Conservation (phyloP, 1,140 invertebrate species). For the Drosophila carrolli region DNA sequence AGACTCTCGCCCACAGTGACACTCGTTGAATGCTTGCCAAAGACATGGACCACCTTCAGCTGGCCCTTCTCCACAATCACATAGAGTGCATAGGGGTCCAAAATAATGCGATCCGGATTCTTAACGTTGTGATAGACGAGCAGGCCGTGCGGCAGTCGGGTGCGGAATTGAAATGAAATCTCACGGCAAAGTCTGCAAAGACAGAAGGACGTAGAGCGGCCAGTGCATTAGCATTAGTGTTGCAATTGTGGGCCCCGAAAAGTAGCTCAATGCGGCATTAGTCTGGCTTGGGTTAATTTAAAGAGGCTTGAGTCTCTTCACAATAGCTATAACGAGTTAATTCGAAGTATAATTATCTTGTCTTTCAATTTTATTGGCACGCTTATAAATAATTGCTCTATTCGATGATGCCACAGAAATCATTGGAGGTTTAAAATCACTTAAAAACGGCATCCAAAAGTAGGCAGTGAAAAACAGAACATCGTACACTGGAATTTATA, state of each 20-base stretch:
- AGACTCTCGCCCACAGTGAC: constrained; percentile 94
- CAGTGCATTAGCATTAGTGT: constrained; percentile 22
- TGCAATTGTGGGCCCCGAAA: constrained; percentile 4
- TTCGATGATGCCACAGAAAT: neutral
- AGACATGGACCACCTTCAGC: constrained; percentile 95
- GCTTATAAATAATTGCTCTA: neutral
- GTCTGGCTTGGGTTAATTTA: neutral
- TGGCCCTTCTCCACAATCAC: constrained; percentile 95
- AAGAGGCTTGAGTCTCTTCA: neutral
- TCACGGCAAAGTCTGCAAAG: constrained; percentile 90
- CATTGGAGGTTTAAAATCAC: neutral
- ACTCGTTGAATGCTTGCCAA: constrained; percentile 93
- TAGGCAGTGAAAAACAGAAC: neutral
- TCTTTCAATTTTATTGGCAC: neutral
- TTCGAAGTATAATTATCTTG: neutral
- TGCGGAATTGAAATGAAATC: constrained; percentile 95
- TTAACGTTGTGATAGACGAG: constrained; percentile 95
- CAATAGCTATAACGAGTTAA: neutral
- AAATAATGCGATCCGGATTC: constrained; percentile 90
- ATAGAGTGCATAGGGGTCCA: constrained; percentile 93
- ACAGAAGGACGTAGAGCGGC: constrained; percentile 7
- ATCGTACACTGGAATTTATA: no score
- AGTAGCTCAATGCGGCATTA: neutral
- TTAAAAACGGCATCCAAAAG: neutral
- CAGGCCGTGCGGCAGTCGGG: constrained; percentile 93